phyloP scores from a whole-genome alignment of 2,888 invertebrate species.

The Thera obeliscata region DNA sequence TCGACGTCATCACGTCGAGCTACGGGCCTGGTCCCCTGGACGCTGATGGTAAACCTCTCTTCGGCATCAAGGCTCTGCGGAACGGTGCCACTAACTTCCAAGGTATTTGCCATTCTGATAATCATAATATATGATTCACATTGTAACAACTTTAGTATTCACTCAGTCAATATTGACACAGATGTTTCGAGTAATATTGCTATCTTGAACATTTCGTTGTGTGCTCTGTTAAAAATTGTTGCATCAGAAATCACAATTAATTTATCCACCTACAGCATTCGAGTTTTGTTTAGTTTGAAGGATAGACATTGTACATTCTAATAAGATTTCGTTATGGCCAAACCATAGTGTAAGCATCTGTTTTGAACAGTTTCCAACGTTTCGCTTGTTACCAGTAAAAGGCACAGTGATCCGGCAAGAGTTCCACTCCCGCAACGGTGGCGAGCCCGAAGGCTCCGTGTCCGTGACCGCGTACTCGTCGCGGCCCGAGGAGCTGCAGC shows the following conservation, averaged over 20 bases:
- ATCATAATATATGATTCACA: conserved; percentile 45
- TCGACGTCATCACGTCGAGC: conserved; percentile 90
- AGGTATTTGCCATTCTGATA: conserved; percentile 72
- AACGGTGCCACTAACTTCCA: conserved; percentile 86
- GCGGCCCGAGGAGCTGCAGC: conserved; percentile 84
- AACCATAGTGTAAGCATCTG: too few species aligned
- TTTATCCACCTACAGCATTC: neutral
- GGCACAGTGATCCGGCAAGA: conserved; percentile 88
- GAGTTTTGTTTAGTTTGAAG: too few species aligned
- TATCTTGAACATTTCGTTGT: conserved; percentile 28
- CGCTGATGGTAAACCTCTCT: conserved; percentile 90
- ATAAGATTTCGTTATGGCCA: neutral
- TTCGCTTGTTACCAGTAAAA: conserved; percentile 81
- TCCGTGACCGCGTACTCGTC: conserved; percentile 89
- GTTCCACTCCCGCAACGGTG: conserved; percentile 88
- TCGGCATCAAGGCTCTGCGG: conserved; percentile 90
- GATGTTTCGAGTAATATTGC: conserved; percentile 32
- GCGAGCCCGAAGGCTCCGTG: conserved; percentile 87
- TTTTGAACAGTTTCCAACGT: neutral
- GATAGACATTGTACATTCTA: too few species aligned
- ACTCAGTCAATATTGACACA: conserved; percentile 49
- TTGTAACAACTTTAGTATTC: conserved; percentile 20
- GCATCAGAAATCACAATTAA: neutral
- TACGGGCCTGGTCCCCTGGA: conserved; percentile 93
- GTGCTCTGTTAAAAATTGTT: neutral